Evolutionary conservation across 23 tunicate species (phyloP).

Genomic region (Ciona savignyi): DNA sequence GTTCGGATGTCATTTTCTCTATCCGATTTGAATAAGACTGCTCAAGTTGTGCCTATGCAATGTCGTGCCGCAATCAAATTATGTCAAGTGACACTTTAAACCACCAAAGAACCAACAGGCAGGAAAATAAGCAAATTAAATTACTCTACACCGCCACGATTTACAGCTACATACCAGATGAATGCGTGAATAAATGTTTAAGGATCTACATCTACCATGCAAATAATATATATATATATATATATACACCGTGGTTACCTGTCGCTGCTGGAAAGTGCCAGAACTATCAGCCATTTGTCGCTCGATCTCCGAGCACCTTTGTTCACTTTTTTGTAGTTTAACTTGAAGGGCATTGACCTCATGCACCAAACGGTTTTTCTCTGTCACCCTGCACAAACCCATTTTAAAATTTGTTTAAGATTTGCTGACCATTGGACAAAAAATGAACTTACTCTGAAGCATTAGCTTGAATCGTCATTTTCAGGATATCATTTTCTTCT

Average conservation of each 20-base stretch:
- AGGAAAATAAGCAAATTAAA: not conserved
- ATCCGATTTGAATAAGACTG: conserved; percentile 21
- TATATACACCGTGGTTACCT: conserved; percentile 13
- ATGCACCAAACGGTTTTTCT: conserved; percentile 4
- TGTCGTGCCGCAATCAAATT: not conserved
- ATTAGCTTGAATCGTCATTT: conserved; percentile 48
- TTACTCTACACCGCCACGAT: too few species aligned
- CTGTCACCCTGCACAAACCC: conserved; percentile 15
- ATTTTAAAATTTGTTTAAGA: not conserved
- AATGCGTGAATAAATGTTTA: too few species aligned
- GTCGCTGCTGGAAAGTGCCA: conserved; percentile 21
- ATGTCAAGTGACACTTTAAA: not conserved
- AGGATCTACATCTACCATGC: not conserved
- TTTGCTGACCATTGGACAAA: not conserved
- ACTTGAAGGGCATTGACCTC: conserved; percentile 18
- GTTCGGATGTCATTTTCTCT: conserved; percentile 21
- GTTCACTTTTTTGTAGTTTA: conserved; percentile 31
- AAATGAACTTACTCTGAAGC: conserved; percentile 38
- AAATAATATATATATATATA: not conserved
- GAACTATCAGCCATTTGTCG: conserved; percentile 1
- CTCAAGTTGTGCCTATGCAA: conserved; percentile 39
- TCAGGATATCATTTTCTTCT: conserved; percentile 52
- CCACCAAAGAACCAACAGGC: not conserved
- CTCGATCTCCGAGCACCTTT: conserved; percentile 6
- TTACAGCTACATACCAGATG: not conserved